Evolutionary conservation across 1,140 invertebrate species (phyloP).

Genomic region (Saccostrea cuccullata): DNA sequence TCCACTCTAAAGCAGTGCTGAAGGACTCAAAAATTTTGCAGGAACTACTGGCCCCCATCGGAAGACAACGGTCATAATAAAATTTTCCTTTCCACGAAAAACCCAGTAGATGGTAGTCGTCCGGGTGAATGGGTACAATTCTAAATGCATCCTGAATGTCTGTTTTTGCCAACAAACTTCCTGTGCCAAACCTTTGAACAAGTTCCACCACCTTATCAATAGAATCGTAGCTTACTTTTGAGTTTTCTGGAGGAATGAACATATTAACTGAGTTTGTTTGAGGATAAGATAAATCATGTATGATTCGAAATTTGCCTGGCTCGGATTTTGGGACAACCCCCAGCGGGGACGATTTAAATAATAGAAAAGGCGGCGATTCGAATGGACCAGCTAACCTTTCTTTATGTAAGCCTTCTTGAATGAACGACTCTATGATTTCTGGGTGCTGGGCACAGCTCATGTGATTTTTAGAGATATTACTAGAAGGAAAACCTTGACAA

Average conservation of each 20-base stretch:
- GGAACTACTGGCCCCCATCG: too few relatives aligned
- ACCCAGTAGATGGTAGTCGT: too few relatives aligned
- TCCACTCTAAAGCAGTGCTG: too few relatives aligned
- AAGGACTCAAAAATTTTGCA: too few relatives aligned
- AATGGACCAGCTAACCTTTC: slow-evolving; percentile 34
- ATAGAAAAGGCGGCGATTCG: neutral
- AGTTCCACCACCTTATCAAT: too few relatives aligned
- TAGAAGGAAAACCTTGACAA: neutral
- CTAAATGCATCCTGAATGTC: too few relatives aligned
- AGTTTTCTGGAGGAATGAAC: neutral
- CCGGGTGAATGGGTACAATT: too few relatives aligned
- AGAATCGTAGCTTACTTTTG: neutral
- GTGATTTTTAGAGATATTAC: slow-evolving; percentile 23
- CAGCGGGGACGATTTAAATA: slow-evolving; percentile 25
- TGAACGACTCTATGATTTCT: slow-evolving; percentile 6
- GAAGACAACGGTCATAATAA: too few relatives aligned
- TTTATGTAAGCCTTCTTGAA: slow-evolving; percentile 14
- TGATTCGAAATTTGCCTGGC: slow-evolving; percentile 39
- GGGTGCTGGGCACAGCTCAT: neutral
- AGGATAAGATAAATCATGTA: slow-evolving; percentile 52
- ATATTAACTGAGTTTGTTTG: slow-evolving; percentile 46
- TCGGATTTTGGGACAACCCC: slow-evolving; percentile 37
- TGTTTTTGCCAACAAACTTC: too few relatives aligned
- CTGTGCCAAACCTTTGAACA: too few relatives aligned
- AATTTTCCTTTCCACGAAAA: too few relatives aligned